These are phyloP conservation scores for Rhinichthys klamathensis DNA, from an alignment of 2,113 vertebrate species.

Conservation along the genomic window DNA sequence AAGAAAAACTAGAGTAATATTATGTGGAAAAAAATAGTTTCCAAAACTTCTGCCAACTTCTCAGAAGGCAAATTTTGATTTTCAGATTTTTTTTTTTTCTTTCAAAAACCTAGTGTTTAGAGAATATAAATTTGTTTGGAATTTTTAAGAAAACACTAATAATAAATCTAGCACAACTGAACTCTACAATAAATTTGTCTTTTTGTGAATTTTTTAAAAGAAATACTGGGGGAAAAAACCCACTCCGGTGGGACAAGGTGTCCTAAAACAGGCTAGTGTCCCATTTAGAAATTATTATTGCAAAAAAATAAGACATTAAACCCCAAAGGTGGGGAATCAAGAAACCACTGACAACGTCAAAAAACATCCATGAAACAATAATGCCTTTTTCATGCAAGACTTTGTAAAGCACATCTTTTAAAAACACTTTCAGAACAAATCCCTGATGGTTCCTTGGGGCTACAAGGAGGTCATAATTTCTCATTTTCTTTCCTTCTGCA, in stretches of 20 bases:
- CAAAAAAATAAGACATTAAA: not conserved
- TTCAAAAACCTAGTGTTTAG: not conserved
- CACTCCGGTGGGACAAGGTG: not conserved
- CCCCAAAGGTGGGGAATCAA: not conserved
- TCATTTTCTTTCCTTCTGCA: not conserved
- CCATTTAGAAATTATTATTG: not conserved
- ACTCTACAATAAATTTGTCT: not conserved
- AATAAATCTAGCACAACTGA: not conserved
- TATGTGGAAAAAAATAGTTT: not conserved
- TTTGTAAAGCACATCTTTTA: not conserved
- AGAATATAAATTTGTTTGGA: not conserved
- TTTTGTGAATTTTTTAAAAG: not conserved
- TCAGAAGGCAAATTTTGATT: not conserved
- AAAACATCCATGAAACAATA: not conserved
- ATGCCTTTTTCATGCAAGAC: not conserved
- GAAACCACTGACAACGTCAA: not conserved
- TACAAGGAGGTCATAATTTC: not conserved
- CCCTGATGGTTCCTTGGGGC: not conserved
- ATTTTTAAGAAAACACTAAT: not conserved
- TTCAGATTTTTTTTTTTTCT: not conserved
- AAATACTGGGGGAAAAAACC: not conserved
- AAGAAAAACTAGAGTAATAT: not conserved
- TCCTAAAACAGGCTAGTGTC: not conserved
- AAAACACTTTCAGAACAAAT: not conserved
- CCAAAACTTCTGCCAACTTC: not conserved